Base-by-base conservation (phyloP, 53 echinoderm and acorn worm genomes). In the Actinopyga echinites region DNA sequence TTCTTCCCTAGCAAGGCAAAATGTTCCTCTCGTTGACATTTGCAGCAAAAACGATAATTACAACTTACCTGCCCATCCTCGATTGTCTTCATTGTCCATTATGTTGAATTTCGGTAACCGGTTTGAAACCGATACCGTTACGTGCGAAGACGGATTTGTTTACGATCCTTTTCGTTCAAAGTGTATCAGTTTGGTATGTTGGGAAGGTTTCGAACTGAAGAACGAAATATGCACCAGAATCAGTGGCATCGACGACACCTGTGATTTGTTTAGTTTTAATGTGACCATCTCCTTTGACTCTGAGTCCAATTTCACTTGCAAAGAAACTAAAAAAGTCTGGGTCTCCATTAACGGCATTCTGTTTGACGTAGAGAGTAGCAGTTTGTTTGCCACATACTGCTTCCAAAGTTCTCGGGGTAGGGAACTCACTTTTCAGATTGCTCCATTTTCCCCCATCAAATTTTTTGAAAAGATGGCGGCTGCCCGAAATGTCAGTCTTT, bases 101-200 rank as follows among this genome's bases (percentile, higher is more conserved):
- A 13, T 15, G 67, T 67, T 67, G 11, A 67, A 29, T 19, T 67
- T 67, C 8, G 2, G 37, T n/a, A 30, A 33, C 21, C 34, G 21
- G 33, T 35, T 32, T n/a, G 33, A 19, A 33, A 37, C 33, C 30
- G 20, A 67, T 35, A 21, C 33, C 33, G 19, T 61, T 30, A 30
- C 58, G 21, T 87, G 87, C 55, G 59, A 68, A 13, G 35, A 31
- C 20, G 74, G 74, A 10, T 60, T 69, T 25, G 87, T 82, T 13
- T 87, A 58, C 43, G 82, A 87, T 62, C 73, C 81, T 31, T 30
- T 13, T 30, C 25, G 31, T 15, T 25, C 55, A 38, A 25, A 36
- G 31, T 87, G 87, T 38, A 23, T 87, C 31, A 56, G 33, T 0
- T 57, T 87, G 19, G 58, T 60, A 17, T 87, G 87, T 20, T 43